Evolutionary conservation across 2,113 vertebrate genomes (phyloP), one percentile per base, ranked within the genome.

Genomic region (Natator depressus): DNA sequence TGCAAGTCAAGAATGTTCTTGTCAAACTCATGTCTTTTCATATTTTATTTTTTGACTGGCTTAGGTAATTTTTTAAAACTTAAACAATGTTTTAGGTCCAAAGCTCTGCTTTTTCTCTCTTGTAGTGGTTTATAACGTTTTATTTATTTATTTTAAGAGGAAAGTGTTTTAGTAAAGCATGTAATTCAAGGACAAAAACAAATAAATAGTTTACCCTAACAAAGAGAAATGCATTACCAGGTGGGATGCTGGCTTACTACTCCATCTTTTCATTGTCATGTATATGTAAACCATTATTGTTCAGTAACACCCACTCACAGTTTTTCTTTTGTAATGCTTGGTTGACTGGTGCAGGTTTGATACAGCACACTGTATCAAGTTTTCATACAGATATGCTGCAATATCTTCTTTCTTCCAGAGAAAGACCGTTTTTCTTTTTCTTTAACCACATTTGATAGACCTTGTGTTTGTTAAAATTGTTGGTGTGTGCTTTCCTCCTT

Each of bases 191-290:
- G 65, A 38, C 9, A 38, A 72, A 22, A 87, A 35, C 31, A 83
- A 94, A 85, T 87, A 96, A 47, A 31, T 80, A 46, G 27, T 75
- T 89, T 96, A 55, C 57, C 94, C 75, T 31, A 83, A 6, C 87
- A 35, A 90, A 95, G 93, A 96, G 92, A 97, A 97, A 97, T 97
- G 96, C 96, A 97, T 96, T 97, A 96, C 95, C 95, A 89, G 82
- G 80, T 90, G 96, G 96, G 93, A 96, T 93, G 25, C 87, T 94
- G 85, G 82, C 93, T 96, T 96, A 85, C 80, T 91, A 80, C 22
- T 85, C 92, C 97, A 93, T 97, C 86, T 93, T 27, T 94, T 95
- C 91, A 87, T 79, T 97, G 95, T 97, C 85, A 87, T 96, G 47
- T 94, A 88, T 96, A 91, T 87, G 89, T 95, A 97, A 96, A 89